Base-by-base conservation (phyloP, 2,888 invertebrate genomes). In the Stegophylla sp. region DNA sequence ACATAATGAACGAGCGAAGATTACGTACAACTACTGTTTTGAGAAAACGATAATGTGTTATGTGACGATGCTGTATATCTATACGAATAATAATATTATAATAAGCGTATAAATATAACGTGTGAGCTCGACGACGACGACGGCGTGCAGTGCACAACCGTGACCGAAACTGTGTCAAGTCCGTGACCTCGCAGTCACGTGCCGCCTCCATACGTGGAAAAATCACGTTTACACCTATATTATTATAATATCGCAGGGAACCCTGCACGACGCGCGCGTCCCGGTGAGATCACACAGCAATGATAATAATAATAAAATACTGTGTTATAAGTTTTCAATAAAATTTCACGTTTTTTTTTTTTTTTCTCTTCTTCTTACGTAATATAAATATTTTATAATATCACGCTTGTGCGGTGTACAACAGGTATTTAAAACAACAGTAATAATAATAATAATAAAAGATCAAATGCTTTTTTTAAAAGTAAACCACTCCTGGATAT, bases 131-230 rank as follows among this genome's bases (percentile, higher is more conserved):
- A n/a, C 51, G n/a, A 20, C 63, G 28, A 28, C 1, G 13, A 43
- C 7, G 34, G 34, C n/a, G 17, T 41, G 41, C 12, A 66, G 28
- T 9, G n/a, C 12, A 34, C 17, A 51, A 41, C 64, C 77, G 28
- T 69, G 67, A 77, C 43, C 56, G 28, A 28, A 77, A 77, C 59
- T 59, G 13, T 77, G 77, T 77, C 77, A 77, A 77, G 77, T 77
- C 67, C 45, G 26, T 66, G 67, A 59, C 77, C 77, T 77, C 59
- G 34, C 34, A 34, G 67, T 28, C 51, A 51, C n/a, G 20, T 45
- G 34, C 73, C 12, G 26, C 72, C 61, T 13, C 48, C 48, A 20
- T 74, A 59, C 12, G 59, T 59, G 43, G 48, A 53, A 34, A 51
- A 28, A 63, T 26, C 48, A 63, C 61, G 61, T 74, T n/a, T 64